Conservation (phyloP, 2,113 vertebrate genomes). For the Otocyon megalotis region DNA sequence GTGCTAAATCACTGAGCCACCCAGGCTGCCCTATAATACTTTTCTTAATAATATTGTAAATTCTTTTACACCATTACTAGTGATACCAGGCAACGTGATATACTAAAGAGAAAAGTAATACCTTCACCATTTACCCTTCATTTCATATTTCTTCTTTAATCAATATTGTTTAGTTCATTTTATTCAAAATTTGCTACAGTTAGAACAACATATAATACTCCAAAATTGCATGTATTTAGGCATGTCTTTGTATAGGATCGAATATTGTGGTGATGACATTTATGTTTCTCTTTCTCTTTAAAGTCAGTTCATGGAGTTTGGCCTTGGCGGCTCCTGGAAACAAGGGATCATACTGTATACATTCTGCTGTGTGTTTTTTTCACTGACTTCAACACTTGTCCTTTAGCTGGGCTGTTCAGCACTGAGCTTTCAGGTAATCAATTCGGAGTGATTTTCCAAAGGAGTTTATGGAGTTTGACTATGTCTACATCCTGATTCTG, state of each 20-base stretch:
- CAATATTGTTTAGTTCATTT: neutral
- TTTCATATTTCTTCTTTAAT: neutral
- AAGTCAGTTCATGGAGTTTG: neutral
- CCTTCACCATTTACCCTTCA: neutral
- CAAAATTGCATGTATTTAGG: neutral
- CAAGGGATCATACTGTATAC: neutral
- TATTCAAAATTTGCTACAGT: neutral
- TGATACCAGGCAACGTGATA: neutral
- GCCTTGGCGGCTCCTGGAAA: constrained; percentile 2
- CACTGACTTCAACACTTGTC: neutral
- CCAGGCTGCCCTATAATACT: too few species aligned
- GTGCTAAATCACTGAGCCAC: too few species aligned
- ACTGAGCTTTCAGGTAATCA: neutral
- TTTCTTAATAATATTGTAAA: neutral
- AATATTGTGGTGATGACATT: neutral
- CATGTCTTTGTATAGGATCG: neutral
- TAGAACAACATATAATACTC: neutral
- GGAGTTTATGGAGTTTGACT: neutral
- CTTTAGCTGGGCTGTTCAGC: neutral
- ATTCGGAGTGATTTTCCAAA: neutral
- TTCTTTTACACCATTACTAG: neutral
- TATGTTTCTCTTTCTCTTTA: neutral
- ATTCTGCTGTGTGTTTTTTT: neutral
- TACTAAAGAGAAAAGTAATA: neutral
- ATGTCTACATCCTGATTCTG: neutral